Evolutionary conservation across 1,140 invertebrate genomes (phyloP), one percentile per base, ranked within the genome.

Genomic region (Aphelenchoides fujianensis): DNA sequence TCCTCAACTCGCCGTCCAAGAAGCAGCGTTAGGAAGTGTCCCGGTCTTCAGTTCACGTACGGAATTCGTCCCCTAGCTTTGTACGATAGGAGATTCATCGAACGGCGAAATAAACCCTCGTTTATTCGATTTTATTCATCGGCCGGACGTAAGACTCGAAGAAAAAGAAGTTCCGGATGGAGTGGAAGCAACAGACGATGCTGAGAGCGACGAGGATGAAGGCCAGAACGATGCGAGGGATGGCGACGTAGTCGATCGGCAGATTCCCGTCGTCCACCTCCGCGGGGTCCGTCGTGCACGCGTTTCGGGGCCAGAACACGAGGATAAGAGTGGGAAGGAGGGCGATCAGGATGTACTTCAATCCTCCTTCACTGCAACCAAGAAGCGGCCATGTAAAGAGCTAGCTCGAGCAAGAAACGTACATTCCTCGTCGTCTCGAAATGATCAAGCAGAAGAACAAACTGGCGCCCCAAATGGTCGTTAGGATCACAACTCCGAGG

Each of bases 1-100:
- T 83, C 28, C 32, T 68, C 53, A 72, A 80, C 35, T 69, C 81
- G 48, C 63, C 67, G 23, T 27, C 41, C 3, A 74, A 73, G 35
- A 72, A 73, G 69, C 61, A 80, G 55, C 0, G 0, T 28, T 70
- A 16, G 55, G 12, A 72, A 9, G 31, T 68, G 48, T n/a, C 9
- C 9, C 41, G n/a, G 7, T 28, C 23, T 19, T 36, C 12, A 36
- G 27, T 16, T 63, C 32, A 52, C 32, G 31, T 71, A 52, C 19
- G 5, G 28, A 72, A 71, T 7, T 9, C 16, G 3, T n/a, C 30
- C 28, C 16, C 3, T 69, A 64, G n/a, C 19, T 23, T 7, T n/a
- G 30, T 32, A 36, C 34, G 28, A 32, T 64, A 32, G 19, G 63
- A 36, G 32, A 34, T 61, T 61, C 16, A n/a, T n/a, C 27, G n/a